Evolutionary conservation across 2,113 vertebrate species (phyloP).

Genomic region (Corythornis cristatus): DNA sequence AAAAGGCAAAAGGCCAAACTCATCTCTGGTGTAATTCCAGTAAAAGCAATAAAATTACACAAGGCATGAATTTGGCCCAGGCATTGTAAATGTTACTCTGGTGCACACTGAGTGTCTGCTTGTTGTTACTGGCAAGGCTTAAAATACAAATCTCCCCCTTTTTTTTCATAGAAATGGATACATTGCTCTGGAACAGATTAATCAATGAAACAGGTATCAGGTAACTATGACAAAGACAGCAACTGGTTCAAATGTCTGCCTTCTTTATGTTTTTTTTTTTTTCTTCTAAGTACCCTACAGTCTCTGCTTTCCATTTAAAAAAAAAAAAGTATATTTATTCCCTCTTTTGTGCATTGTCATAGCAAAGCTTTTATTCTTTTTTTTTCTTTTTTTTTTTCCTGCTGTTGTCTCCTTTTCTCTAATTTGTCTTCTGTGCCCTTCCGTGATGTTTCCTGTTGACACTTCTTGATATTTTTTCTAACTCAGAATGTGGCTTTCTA

Average conservation of each 20-base stretch:
- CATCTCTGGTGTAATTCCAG: conserved; percentile 69
- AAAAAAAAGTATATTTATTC: neutral
- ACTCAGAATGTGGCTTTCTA: conserved; percentile 78
- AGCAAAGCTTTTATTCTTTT: neutral
- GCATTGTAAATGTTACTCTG: conserved; percentile 70
- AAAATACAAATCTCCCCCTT: conserved; percentile 27
- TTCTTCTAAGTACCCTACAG: conserved; percentile 3
- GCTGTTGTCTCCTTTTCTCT: conserved; percentile 58
- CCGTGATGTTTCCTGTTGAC: conserved; percentile 78
- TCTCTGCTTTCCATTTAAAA: conserved; percentile 11
- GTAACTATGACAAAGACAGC: conserved; percentile 38
- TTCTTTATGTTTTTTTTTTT: neutral
- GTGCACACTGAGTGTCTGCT: conserved; percentile 55
- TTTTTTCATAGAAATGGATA: conserved; percentile 28
- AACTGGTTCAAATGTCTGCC: neutral
- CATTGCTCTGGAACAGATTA: conserved; percentile 57
- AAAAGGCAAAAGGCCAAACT: conserved; percentile 61
- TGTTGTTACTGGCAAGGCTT: conserved; percentile 42
- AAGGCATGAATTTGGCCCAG: conserved; percentile 73
- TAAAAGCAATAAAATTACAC: conserved; percentile 72
- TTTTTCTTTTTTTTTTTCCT: too few species aligned
- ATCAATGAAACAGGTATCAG: conserved; percentile 63
- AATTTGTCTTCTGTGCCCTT: conserved; percentile 72
- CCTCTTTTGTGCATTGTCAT: conserved; percentile 10
- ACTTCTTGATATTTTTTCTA: conserved; percentile 69